Evolutionary conservation across 2,888 invertebrate species (phyloP).

Genomic region (Eilema depressum): DNA sequence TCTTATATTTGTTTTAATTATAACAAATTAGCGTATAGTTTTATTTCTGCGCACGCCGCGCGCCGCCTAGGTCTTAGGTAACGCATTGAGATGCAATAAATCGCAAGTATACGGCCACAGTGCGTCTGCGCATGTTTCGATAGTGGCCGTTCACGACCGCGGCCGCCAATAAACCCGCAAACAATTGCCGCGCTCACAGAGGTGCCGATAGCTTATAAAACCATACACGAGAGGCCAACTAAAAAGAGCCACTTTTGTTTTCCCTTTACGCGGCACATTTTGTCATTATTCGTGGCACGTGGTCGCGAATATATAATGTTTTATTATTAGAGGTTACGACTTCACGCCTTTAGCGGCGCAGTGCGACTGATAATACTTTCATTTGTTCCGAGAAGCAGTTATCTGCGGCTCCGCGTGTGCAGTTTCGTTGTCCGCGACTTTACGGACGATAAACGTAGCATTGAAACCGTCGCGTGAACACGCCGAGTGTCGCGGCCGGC

Average conservation of each 20-base stretch:
- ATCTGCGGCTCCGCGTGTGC: slow-evolving; percentile 63
- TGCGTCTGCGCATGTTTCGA: slow-evolving; percentile 43
- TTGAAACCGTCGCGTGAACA: slow-evolving; percentile 42
- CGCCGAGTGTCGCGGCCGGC: slow-evolving; percentile 37
- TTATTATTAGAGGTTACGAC: slow-evolving; percentile 83
- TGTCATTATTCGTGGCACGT: slow-evolving; percentile 84
- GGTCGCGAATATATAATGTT: slow-evolving; percentile 85
- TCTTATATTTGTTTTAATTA: slow-evolving; percentile 22
- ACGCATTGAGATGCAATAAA: slow-evolving; percentile 49
- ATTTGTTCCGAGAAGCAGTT: slow-evolving; percentile 81
- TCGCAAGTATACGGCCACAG: slow-evolving; percentile 24
- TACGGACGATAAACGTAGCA: slow-evolving; percentile 52
- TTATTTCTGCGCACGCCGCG: slow-evolving; percentile 34
- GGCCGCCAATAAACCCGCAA: slow-evolving; percentile 57
- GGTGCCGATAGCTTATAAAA: slow-evolving; percentile 78
- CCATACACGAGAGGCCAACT: slow-evolving; percentile 63
- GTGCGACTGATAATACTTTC: slow-evolving; percentile 82
- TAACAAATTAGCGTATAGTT: slow-evolving; percentile 17
- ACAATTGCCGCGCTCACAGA: slow-evolving; percentile 65
- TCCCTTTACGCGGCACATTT: slow-evolving; percentile 72
- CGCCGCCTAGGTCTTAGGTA: slow-evolving; percentile 22
- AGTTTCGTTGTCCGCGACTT: slow-evolving; percentile 54
- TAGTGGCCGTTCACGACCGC: slow-evolving; percentile 49
- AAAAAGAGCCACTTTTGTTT: slow-evolving; percentile 79
- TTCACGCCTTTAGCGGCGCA: slow-evolving; percentile 80